Evolutionary conservation across 2,113 vertebrate genomes (phyloP).

Genomic region (Trachemys scripta): DNA sequence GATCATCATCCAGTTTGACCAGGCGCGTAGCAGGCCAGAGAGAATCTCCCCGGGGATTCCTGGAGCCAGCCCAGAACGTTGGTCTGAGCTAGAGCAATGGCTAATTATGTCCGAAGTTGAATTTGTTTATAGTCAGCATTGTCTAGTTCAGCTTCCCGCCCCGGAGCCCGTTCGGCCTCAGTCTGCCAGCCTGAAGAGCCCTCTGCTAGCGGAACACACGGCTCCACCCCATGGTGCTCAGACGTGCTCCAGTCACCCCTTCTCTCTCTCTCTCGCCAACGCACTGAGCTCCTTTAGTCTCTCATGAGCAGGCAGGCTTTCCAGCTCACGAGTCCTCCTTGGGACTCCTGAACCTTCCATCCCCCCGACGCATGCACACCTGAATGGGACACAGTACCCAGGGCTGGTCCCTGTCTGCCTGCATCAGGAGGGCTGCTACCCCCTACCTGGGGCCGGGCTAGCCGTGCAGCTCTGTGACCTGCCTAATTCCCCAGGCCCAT

Average conservation of each 20-base stretch:
- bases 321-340: neutral
- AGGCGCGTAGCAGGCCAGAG: too few relatives aligned
- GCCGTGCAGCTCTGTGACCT: neutral
- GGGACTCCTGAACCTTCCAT: neutral
- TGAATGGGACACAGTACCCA: too few relatives aligned
- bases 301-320: neutral
- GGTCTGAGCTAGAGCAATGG: too few relatives aligned
- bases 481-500: too few relatives aligned
- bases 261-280: neutral
- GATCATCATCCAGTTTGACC: neutral
- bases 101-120: neutral
- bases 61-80: neutral
- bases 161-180: too few relatives aligned
- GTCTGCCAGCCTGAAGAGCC: neutral
- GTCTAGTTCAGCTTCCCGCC: neutral
- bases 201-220: neutral
- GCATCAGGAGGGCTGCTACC: too few relatives aligned
- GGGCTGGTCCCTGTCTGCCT: too few relatives aligned
- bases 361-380: neutral
- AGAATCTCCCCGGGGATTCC: neutral
- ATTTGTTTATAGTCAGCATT: neutral
- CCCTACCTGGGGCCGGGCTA: too few relatives aligned
- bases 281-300: neutral
- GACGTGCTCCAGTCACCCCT: neutral
- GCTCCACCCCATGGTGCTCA: neutral